Conservation (phyloP, 2,888 invertebrate species). For the Ochropacha duplaris region DNA sequence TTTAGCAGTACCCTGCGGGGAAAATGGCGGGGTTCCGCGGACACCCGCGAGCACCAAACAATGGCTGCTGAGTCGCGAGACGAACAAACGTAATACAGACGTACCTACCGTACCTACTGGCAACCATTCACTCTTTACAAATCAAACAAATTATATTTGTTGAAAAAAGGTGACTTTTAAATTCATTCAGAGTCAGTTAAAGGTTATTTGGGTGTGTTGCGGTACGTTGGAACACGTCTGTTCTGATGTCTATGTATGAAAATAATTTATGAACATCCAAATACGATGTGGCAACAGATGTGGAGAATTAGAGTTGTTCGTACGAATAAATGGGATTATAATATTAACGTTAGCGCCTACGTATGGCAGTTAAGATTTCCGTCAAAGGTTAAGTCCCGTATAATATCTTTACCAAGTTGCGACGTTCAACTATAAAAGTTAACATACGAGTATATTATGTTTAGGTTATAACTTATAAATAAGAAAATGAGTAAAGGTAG, state of each 20-base stretch:
- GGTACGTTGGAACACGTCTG: constrained; percentile 26
- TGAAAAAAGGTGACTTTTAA: constrained; percentile 61
- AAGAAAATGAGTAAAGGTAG: not conserved
- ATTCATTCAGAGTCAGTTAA: constrained; percentile 39
- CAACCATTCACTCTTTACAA: constrained; percentile 75
- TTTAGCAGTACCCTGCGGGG: constrained; percentile 76
- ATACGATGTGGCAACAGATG: not conserved
- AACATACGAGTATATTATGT: not conserved
- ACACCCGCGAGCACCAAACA: constrained; percentile 74
- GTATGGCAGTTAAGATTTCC: not conserved
- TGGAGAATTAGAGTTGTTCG: not conserved
- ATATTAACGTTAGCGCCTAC: not conserved
- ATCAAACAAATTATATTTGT: constrained; percentile 81
- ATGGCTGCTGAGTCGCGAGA: constrained; percentile 52
- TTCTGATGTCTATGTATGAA: constrained; percentile 23
- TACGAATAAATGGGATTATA: not conserved
- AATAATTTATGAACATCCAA: constrained; percentile 17
- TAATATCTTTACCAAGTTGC: too few relatives aligned
- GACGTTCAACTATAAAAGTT: not conserved
- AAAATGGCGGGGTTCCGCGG: constrained; percentile 75
- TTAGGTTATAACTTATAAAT: not conserved
- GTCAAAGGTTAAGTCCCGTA: not conserved
- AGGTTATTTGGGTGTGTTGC: constrained; percentile 16
- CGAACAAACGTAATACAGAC: constrained; percentile 56
- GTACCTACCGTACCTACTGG: too few relatives aligned